Percentiles rank a stretch among this genome's conserved stretches.
Conservation (phyloP, 2,113 vertebrate species). For the Camelus dromedarius region DNA sequence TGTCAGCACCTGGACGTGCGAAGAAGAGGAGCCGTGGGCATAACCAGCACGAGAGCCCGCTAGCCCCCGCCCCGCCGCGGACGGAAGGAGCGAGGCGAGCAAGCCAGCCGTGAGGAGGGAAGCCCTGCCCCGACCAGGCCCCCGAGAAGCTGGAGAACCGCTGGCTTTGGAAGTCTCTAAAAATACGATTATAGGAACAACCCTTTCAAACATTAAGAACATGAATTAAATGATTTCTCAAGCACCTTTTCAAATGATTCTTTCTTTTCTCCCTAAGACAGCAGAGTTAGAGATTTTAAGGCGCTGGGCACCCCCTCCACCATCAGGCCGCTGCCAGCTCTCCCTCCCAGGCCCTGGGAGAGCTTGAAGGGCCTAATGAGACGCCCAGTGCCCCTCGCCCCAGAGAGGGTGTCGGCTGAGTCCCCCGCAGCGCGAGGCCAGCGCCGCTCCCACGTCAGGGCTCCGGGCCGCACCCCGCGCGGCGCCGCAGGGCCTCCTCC, state of each 20-base stretch:
- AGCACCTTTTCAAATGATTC: background rate
- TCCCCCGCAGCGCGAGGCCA: too few species aligned
- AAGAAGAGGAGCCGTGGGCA: background rate
- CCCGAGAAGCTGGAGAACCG: background rate
- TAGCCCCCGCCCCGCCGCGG: background rate
- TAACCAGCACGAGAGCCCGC: background rate
- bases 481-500: background rate
- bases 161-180: background rate
- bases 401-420: background rate
- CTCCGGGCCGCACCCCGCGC: too few species aligned
- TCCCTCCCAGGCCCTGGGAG: background rate
- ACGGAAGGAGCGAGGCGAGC: background rate
- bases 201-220: background rate
- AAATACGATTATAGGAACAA: background rate
- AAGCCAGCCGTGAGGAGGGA: background rate
- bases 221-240: background rate
- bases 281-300: background rate
- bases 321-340: too few species aligned
- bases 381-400: background rate
- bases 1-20: background rate
- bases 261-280: background rate
- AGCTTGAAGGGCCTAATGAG: background rate
- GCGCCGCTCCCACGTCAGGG: too few species aligned
- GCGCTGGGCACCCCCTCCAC: background rate
- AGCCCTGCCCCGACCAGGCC: background rate